Conservation (phyloP, 2,888 invertebrate genomes). For the Erebia palarica region DNA sequence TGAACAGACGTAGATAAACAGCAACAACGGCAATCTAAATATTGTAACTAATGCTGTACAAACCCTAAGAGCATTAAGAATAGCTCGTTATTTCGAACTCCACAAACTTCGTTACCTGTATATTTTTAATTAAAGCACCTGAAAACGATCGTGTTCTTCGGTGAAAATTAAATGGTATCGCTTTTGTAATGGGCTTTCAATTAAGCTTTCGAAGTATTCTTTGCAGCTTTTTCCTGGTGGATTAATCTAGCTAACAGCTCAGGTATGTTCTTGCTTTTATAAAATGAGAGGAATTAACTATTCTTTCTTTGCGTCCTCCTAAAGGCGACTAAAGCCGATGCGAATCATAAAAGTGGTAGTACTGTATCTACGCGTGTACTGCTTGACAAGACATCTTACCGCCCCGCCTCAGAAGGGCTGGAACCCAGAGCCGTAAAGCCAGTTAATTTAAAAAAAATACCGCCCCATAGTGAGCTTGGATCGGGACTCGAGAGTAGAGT, state of each 20-base stretch:
- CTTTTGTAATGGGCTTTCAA: constrained; percentile 22
- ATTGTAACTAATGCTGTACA: neutral
- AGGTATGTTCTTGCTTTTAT: constrained; percentile 2
- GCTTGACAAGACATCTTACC: no score
- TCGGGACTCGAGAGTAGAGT: no score
- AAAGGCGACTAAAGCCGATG: no score
- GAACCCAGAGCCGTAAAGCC: no score
- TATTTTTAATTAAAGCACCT: constrained; percentile 27
- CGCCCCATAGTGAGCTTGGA: no score
- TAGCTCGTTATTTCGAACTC: constrained; percentile 28
- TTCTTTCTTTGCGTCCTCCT: neutral
- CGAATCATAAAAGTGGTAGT: no score
- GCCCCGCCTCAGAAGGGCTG: no score
- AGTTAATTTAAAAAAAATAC: no score
- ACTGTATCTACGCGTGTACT: no score
- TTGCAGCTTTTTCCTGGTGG: constrained; percentile 18
- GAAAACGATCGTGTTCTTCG: constrained; percentile 23
- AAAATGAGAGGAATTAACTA: neutral
- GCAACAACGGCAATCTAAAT: no score
- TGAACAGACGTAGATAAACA: no score
- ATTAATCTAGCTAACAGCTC: constrained; percentile 21
- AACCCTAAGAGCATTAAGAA: constrained; percentile 17
- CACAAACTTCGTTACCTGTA: constrained; percentile 16
- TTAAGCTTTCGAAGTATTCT: constrained; percentile 19
- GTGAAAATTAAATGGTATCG: constrained; percentile 24